Evolutionary conservation across 1,140 invertebrate species (phyloP), one percentile per base, ranked within the genome.

Genomic region (Ips nitidus): DNA sequence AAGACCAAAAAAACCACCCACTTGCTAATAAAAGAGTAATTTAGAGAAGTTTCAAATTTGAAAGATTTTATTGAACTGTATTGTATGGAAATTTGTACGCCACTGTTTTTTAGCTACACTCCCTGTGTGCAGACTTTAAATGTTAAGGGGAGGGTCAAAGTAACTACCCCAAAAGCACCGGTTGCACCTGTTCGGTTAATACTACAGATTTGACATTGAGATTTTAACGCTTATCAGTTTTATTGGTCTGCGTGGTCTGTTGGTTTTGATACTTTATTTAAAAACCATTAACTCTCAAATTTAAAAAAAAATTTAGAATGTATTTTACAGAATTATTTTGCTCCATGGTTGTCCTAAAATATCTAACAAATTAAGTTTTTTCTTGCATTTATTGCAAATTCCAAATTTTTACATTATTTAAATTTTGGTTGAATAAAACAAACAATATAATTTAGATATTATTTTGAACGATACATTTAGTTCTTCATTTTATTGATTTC

Each of bases 191-290:
- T 73, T 73, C 55, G 52, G 50, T 69, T 64, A 70, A 68, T 72
- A 63, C 67, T 67, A 64, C 22, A 62, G 67, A 74, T 73, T 74
- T 70, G 59, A 74, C 60, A 62, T 50, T 52, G 59, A 70, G 67
- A 73, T 73, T 71, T 74, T 67, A 70, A 74, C 71, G 69, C 68
- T 65, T 69, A 68, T 72, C 59, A 65, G n/a, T 66, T 69, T 66
- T 71, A 69, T 63, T 60, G 59, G 52, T 55, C 56, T 61, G 52
- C 53, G 68, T 50, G 68, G 68, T 70, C 60, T 57, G 60, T 70
- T 70, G 58, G 61, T 39, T 7, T 50, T 64, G 58, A 37, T 59
- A 69, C 67, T 70, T 70, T 58, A 71, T 71, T 71, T 66, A 66
- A 41, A 61, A 60, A 66, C 62, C 63, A 66, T 66, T 71, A 66